Evolutionary conservation across 92 coral and sea anemone genomes (phyloP), one percentile per base, ranked within the genome.

Genomic region (Blastomussa wellsi): DNA sequence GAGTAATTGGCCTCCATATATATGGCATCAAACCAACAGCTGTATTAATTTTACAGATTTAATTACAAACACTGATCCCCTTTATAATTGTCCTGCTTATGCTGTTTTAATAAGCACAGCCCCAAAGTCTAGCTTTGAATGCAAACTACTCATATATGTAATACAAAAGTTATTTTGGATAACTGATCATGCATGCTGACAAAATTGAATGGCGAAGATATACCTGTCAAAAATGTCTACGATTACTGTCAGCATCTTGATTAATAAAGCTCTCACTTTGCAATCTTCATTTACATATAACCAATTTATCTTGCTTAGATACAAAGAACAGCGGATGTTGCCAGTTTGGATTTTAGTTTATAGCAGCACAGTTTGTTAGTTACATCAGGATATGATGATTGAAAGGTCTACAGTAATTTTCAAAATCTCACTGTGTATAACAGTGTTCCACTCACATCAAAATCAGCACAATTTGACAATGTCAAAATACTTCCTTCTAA

Each of bases 221-320:
- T 31, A 26, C 38, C 79, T 76, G 79, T 76, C 79, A 47, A 31
- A 29, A 44, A 51, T 28, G 79, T 76, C 79, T 49, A 9, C 31
- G 7, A 72, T 17, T 38, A 41, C 48, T 14, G 31, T 22, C 33
- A 29, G 59, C 57, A 75, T 16, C 36, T 48, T 28, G 48, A 77
- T 53, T 77, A 47, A 52, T 29, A 28, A 19, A 20, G 31, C 35
- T 76, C 66, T 77, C 80, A 52, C 41, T 36, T 44, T 7, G 6
- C 29, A 77, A 32, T 33, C 44, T 60, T n/a, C 81, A 16, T 32
- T 79, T 65, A 64, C 59, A 37, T 28, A 39, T 79, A 28, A 79
- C 19, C 16, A 67, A 67, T 67, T 26, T 16, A 53, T 15, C 29
- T 57, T 1, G n/a, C 65, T 57, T 26, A 22, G 29, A 22, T 57